Conservation (phyloP, 2,888 invertebrate species). For the Drosophila sordidula region DNA sequence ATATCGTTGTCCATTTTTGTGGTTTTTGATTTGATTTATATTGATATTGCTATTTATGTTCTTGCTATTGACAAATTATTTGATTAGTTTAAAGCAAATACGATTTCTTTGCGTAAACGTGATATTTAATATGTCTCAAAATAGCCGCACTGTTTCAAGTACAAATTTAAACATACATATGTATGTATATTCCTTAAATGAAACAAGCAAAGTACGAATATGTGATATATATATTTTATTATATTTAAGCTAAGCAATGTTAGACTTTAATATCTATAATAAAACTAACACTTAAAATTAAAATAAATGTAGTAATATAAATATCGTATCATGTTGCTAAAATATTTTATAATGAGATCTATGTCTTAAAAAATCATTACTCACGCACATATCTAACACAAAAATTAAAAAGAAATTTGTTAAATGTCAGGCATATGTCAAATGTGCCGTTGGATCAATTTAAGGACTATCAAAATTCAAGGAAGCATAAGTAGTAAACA, state of each 20-base stretch:
- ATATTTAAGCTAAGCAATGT: no score
- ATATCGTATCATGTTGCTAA: no score
- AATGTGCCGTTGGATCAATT: constrained; percentile 21
- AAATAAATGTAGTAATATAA: no score
- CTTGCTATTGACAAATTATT: constrained; percentile 55
- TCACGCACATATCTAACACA: no score
- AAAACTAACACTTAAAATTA: no score
- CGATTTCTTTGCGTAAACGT: neutral
- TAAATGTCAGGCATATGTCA: constrained; percentile 1
- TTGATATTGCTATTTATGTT: constrained; percentile 66
- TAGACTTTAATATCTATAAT: no score
- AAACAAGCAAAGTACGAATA: neutral
- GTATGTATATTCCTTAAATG: no score
- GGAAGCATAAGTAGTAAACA: constrained; percentile 20
- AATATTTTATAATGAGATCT: no score
- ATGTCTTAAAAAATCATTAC: no score
- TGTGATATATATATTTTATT: no score
- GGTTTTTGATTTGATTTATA: constrained; percentile 63
- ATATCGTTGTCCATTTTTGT: constrained; percentile 47
- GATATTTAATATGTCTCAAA: neutral
- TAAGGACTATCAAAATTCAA: constrained; percentile 28
- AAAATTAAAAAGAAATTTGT: neutral
- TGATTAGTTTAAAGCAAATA: constrained; percentile 39
- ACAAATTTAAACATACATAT: no score
- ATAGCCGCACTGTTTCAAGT: neutral